Evolutionary conservation across 2,888 invertebrate genomes (phyloP).

Genomic region (Dynastes grantii): DNA sequence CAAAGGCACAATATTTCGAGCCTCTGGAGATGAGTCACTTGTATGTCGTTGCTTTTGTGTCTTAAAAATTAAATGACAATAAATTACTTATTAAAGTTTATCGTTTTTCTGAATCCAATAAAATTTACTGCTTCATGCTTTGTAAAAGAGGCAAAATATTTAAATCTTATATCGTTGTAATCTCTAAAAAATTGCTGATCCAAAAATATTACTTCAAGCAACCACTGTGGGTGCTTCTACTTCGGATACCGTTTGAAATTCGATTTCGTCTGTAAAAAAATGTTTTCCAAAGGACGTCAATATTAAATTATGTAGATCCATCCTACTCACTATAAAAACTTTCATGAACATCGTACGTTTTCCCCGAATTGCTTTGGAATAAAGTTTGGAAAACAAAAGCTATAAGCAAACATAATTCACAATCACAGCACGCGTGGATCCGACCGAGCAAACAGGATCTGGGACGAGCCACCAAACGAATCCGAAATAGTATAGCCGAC

Average conservation of each 20-base stretch:
- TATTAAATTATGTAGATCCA: conserved; percentile 31
- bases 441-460: conserved; percentile 17
- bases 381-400: conserved; percentile 40
- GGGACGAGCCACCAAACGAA: too few relatives aligned
- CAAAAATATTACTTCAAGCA: background rate
- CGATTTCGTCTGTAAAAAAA: background rate
- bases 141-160: too few relatives aligned
- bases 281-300: background rate
- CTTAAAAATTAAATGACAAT: too few relatives aligned
- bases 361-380: conserved; percentile 18
- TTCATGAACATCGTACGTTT: conserved; percentile 13
- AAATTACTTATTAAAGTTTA: too few relatives aligned
- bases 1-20: too few relatives aligned
- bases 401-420: conserved; percentile 33
- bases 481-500: too few relatives aligned
- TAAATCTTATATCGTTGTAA: background rate
- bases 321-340: conserved; percentile 8
- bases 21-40: too few relatives aligned
- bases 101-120: too few relatives aligned
- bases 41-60: too few relatives aligned
- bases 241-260: too few relatives aligned
- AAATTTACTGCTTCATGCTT: too few relatives aligned
- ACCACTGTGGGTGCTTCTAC: too few relatives aligned
- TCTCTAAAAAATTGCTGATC: background rate
- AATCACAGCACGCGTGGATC: conserved; percentile 31